Evolutionary conservation across 2,113 vertebrate genomes (phyloP), one percentile per base, ranked within the genome.

Genomic region (Manacus vitellinus): DNA sequence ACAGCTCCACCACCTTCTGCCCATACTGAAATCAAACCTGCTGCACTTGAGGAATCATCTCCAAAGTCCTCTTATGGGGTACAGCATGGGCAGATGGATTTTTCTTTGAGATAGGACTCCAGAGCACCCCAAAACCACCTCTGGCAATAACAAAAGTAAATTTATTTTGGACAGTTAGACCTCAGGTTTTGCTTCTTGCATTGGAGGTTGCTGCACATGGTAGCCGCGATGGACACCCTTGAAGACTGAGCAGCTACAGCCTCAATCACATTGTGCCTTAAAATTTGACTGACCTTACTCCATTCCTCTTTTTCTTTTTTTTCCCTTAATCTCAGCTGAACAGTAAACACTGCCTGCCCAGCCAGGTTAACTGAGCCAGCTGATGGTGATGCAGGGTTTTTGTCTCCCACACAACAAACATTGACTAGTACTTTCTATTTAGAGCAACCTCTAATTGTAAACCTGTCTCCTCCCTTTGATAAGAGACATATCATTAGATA

Each of bases 351-450:
- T 5, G 39, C 41, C 63, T 77, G 79, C 35, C 75, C 55, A 35
- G 82, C 72, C 71, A 85, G 89, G 92, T 88, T 94, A 87, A 85
- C 85, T 2, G 22, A 93, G 71, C 79, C 91, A 82, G 88, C 74
- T 62, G 74, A 88, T 39, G 88, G 82, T 62, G 46, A 92, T 83
- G 71, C 85, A 83, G 90, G 68, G 33, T 37, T 95, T 95, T 93
- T 90, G 65, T 95, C 76, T 92, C 88, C 61, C 83, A 86, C 76
- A 94, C 83, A 87, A 90, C 92, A 93, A 95, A 96, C 92, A 92
- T 30, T 54, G 44, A 71, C 90, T 73, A n/a, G 94, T 51, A 56
- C 56, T 74, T 96, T 94, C 94, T 96, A 89, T 93, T 89, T 88
- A 84, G 67, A 86, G 92, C 68, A 84, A 84, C 16, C 10, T 61